Evolutionary conservation across 2,888 invertebrate genomes (phyloP).

Genomic region (Tetrapedia diversipes): DNA sequence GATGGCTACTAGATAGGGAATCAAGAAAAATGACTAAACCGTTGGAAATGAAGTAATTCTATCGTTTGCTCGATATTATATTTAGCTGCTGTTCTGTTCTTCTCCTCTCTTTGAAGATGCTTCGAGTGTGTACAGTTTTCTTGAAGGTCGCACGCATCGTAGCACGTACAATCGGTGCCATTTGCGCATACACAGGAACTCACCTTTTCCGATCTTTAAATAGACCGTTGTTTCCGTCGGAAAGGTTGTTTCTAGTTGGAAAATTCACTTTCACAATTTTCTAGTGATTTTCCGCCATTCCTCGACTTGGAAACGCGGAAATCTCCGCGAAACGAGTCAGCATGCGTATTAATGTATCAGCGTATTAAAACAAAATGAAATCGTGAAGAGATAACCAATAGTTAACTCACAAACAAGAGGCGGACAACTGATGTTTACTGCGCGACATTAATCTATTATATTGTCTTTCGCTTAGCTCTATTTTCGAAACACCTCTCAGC

Average conservation of each 20-base stretch:
- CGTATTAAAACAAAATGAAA: slow-evolving; percentile 29
- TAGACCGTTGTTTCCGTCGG: neutral
- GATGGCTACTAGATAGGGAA: neutral
- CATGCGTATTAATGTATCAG: slow-evolving; percentile 7
- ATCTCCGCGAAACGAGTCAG: slow-evolving; percentile 7
- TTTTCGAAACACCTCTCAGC: slow-evolving; percentile 21
- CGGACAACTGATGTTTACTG: slow-evolving; percentile 39
- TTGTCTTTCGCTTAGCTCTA: neutral
- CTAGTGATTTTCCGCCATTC: slow-evolving; percentile 2
- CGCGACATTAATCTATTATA: slow-evolving; percentile 18
- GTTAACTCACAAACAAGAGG: slow-evolving; percentile 23
- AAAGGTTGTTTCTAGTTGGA: neutral
- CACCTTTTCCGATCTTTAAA: neutral
- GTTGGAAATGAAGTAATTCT: neutral
- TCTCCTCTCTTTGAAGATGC: neutral
- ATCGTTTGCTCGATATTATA: slow-evolving; percentile 9
- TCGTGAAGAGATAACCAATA: slow-evolving; percentile 28
- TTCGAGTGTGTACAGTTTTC: neutral
- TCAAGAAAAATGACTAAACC: neutral
- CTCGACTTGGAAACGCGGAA: slow-evolving; percentile 21
- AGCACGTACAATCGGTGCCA: neutral
- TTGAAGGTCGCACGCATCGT: neutral
- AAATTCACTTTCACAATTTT: neutral
- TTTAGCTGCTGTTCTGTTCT: neutral
- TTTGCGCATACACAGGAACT: neutral